Conservation (phyloP, 2,113 vertebrate species). For the Zosterops lateralis region DNA sequence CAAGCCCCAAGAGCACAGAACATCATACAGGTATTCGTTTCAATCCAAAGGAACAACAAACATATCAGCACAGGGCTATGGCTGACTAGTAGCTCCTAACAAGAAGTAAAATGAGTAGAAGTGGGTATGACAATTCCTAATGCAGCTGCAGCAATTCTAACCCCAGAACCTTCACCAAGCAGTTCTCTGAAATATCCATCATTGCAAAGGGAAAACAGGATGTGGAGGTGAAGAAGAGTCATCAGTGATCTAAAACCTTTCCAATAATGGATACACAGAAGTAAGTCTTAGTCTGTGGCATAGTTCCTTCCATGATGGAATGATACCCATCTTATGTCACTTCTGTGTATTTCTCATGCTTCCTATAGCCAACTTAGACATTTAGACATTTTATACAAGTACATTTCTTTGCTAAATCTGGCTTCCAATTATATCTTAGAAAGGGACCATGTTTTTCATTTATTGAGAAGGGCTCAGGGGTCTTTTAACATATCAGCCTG, state of each 20-base stretch:
- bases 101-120: background rate
- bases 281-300: background rate
- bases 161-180: background rate
- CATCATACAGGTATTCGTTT: background rate
- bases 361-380: background rate
- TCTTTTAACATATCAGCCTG: background rate
- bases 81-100: background rate
- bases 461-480: background rate
- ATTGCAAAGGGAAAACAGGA: background rate
- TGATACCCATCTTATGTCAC: background rate
- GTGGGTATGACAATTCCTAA: background rate
- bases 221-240: background rate
- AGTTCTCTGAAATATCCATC: background rate
- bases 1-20: background rate
- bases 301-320: background rate
- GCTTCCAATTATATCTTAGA: background rate
- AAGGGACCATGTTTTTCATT: background rate
- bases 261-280: background rate
- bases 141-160: background rate
- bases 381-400: background rate
- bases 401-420: background rate
- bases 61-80: background rate
- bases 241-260: background rate
- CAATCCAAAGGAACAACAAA: background rate
- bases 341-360: background rate